Conservation (phyloP, 2,888 invertebrate species). For the Zelleria hepariella region DNA sequence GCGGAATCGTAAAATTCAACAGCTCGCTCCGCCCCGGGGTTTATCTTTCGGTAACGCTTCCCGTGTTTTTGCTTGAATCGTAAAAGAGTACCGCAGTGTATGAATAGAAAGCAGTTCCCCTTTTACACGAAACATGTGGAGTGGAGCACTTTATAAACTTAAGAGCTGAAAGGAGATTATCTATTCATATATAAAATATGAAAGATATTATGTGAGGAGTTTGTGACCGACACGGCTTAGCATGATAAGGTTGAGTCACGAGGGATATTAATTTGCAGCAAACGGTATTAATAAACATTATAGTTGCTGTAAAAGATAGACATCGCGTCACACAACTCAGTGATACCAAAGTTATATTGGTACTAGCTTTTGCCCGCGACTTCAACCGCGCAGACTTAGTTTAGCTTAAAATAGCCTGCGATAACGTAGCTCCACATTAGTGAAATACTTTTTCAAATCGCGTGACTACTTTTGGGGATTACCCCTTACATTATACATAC, state of each 20-base stretch:
- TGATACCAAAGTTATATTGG: too few species aligned
- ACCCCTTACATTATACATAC: too few species aligned
- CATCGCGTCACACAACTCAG: too few species aligned
- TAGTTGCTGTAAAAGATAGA: too few species aligned
- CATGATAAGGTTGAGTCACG: not conserved
- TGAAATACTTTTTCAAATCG: too few species aligned
- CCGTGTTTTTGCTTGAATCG: slow-evolving; percentile 65
- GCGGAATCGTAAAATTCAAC: slow-evolving; percentile 71
- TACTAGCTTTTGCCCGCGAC: too few species aligned
- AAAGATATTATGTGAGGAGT: not conserved
- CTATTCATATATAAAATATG: slow-evolving; percentile 35
- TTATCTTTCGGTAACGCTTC: slow-evolving; percentile 60
- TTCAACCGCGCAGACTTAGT: too few species aligned
- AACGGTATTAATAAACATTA: too few species aligned
- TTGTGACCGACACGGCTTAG: not conserved
- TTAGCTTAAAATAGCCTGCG: too few species aligned
- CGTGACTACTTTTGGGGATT: too few species aligned
- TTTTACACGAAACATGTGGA: slow-evolving; percentile 57
- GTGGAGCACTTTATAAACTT: slow-evolving; percentile 52
- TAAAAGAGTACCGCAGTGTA: slow-evolving; percentile 65
- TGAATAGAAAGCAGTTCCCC: slow-evolving; percentile 60
- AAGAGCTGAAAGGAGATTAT: slow-evolving; percentile 54
- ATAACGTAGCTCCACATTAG: too few species aligned
- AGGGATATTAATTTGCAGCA: too few species aligned
- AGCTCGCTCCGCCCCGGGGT: slow-evolving; percentile 59